These are phyloP conservation scores for Drosophila conformis DNA, from an alignment of 2,888 invertebrate species.

Conservation along the genomic window DNA sequence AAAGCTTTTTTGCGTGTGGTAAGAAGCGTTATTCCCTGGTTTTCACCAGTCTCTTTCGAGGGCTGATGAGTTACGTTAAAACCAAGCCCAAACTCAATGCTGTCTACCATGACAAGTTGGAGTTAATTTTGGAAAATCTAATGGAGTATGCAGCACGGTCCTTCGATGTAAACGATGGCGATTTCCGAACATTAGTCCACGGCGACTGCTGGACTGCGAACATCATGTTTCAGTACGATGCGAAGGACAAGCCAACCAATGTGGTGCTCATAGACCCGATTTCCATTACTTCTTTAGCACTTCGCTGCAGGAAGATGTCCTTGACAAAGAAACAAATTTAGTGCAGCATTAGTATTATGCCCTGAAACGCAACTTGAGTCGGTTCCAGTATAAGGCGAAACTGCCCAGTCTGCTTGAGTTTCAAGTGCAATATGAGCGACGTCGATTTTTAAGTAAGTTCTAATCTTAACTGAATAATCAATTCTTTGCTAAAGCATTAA, in stretches of 20 bases:
- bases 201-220: slow-evolving; percentile 82
- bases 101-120: slow-evolving; percentile 64
- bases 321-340: slow-evolving; percentile 64
- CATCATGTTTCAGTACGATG: slow-evolving; percentile 74
- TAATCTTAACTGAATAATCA: fast-evolving
- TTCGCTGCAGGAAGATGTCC: slow-evolving; percentile 67
- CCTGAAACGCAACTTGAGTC: slow-evolving; percentile 46
- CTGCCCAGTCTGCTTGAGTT: slow-evolving; percentile 69
- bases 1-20: slow-evolving; percentile 65
- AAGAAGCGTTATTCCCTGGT: slow-evolving; percentile 41
- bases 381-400: slow-evolving; percentile 36
- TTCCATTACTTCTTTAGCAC: slow-evolving; percentile 80
- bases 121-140: slow-evolving; percentile 46
- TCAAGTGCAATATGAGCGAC: slow-evolving; percentile 54
- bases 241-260: slow-evolving; percentile 44
- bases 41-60: slow-evolving; percentile 54
- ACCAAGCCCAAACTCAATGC: slow-evolving; percentile 48
- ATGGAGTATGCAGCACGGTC: slow-evolving; percentile 74
- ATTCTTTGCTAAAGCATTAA: background rate
- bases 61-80: slow-evolving; percentile 56
- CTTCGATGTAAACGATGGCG: slow-evolving; percentile 50
- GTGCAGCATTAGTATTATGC: slow-evolving; percentile 73
- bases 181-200: slow-evolving; percentile 72
- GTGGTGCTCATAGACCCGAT: slow-evolving; percentile 75
- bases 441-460: slow-evolving; percentile 52